Base-by-base conservation (phyloP, 2,797 vertebrate species). In the Lophius americanus region DNA sequence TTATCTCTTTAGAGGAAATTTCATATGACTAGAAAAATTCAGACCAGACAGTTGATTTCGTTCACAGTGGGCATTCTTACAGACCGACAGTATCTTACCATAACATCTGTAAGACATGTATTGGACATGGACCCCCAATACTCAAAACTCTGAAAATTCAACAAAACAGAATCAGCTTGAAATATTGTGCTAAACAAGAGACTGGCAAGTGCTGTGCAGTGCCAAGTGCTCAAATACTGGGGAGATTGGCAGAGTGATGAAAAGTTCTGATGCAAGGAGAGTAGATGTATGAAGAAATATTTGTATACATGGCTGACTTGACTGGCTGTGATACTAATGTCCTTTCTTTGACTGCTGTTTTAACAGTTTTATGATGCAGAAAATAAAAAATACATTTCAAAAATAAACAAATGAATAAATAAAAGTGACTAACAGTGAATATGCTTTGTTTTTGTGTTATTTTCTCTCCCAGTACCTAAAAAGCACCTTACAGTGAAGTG, bases 341-440 rank as follows among this genome's bases (percentile, higher is more conserved):
- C 88, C 88, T 87, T 76, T 85, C 83, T 85, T 81, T 81, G 87
- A 89, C 88, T 85, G 81, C 79, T 85, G 86, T 90, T 90, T 86
- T 90, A 92, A 92, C 88, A 89, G 82, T 87, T 92, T 89, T 90
- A 88, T 90, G 90, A 92, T 91, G 79, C 85, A 85, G 80, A 88
- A 89, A 91, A 86, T 72, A 83, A 86, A 84, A 83, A 87, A 84
- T 79, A 75, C 71, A 72, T 85, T 1, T 42, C 33, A 65, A 91
- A 89, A 85, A 83, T 55, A 88, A 91, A 91, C 51, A 85, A 88
- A 89, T 82, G 64, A 87, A 85, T 81, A 85, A 92, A 92, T 90
- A 89, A 92, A 92, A 79, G 87, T 90, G 88, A 89, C 85, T 87
- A 90, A 93, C 90, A 88, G 85, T 91, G 90, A 89, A 89, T 79